Percentiles rank a stretch among this genome's conserved stretches.
Conservation (phyloP, 1,140 invertebrate genomes). For the Scaptomyza graminum region DNA sequence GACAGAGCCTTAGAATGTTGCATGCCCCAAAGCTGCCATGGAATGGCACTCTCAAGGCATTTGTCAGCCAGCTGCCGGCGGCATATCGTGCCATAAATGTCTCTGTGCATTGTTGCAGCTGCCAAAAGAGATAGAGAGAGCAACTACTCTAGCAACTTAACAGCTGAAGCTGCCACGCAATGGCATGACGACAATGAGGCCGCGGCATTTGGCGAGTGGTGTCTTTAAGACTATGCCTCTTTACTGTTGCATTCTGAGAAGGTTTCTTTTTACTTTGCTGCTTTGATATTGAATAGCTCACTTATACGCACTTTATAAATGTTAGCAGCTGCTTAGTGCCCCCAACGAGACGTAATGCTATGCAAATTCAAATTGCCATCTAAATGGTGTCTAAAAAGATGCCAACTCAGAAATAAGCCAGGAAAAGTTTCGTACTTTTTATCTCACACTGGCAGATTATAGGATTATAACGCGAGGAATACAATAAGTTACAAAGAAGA, state of each 20-base stretch:
- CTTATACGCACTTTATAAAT: conserved; percentile 79
- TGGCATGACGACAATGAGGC: conserved; percentile 64
- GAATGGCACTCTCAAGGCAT: conserved; percentile 60
- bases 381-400: conserved; percentile 35
- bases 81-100: conserved; percentile 74
- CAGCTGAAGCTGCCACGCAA: conserved; percentile 13
- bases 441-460: conserved; percentile 43
- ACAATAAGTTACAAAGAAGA: conserved; percentile 35
- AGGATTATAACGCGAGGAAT: conserved; percentile 56
- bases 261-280: conserved; percentile 66
- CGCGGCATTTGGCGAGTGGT: conserved; percentile 14
- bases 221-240: neutral
- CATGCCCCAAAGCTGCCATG: conserved; percentile 42
- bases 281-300: conserved; percentile 77
- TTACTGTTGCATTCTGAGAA: conserved; percentile 27
- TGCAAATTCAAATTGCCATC: conserved; percentile 66
- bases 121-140: conserved; percentile 5
- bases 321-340: conserved; percentile 16
- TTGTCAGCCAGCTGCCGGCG: conserved; percentile 65
- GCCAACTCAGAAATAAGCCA: conserved; percentile 15
- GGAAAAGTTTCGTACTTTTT: conserved; percentile 34
- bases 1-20: conserved; percentile 57
- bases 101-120: conserved; percentile 72
- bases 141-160: conserved; percentile 43
- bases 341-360: conserved; percentile 50